Evolutionary conservation across 2,797 vertebrate genomes (phyloP).

Genomic region (Novumbra hubbsi): DNA sequence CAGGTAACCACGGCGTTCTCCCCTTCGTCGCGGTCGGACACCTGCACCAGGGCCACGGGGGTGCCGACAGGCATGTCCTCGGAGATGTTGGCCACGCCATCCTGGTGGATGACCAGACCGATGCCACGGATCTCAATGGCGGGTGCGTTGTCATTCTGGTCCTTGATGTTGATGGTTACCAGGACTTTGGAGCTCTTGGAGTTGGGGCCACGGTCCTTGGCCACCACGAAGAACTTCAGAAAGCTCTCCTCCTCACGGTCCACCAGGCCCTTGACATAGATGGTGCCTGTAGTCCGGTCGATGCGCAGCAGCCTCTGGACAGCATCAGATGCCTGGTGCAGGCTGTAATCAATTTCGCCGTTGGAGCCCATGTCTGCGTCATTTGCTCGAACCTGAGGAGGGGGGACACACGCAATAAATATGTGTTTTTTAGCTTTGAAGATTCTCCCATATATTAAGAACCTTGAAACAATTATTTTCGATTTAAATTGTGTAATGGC

Average conservation of each 20-base stretch:
- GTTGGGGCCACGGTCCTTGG: conserved; percentile 90
- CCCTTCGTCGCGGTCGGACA: conserved; percentile 92
- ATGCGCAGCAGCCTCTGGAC: conserved; percentile 89
- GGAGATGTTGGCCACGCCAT: conserved; percentile 93
- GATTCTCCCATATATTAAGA: neutral
- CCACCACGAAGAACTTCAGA: conserved; percentile 89
- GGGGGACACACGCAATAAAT: conserved; percentile 6
- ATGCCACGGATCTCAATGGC: conserved; percentile 95
- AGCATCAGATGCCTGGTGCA: conserved; percentile 84
- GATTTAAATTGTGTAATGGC: neutral
- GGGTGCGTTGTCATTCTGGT: conserved; percentile 93
- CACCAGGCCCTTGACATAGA: conserved; percentile 89
- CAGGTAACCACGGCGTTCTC: conserved; percentile 96
- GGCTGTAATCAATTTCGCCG: conserved; percentile 89
- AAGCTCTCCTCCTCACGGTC: conserved; percentile 89
- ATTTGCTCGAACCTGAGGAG: conserved; percentile 86
- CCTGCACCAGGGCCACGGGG: conserved; percentile 92
- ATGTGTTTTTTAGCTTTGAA: neutral
- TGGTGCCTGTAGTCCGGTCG: conserved; percentile 85
- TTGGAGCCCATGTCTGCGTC: conserved; percentile 92
- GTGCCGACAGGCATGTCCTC: conserved; percentile 94
- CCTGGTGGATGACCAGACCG: conserved; percentile 90
- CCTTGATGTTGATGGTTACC: conserved; percentile 86
- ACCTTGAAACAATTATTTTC: neutral
- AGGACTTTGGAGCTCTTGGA: conserved; percentile 86